Conservation (phyloP, 2,113 vertebrate genomes). For the Lepidothrix coronata region DNA sequence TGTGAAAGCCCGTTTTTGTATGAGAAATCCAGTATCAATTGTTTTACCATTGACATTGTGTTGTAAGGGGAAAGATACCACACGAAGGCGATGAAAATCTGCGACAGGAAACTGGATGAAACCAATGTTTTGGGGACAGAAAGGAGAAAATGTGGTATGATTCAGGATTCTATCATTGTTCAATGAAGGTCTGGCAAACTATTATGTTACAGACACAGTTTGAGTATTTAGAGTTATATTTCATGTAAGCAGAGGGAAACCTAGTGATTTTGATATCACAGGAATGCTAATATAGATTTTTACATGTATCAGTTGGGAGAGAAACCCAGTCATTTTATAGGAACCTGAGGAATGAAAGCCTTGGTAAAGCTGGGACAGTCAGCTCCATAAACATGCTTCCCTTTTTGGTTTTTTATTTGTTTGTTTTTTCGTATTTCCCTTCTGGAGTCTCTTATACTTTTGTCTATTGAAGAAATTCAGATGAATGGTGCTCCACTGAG, state of each 20-base stretch:
- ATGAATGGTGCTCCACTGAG: not conserved
- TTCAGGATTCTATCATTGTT: not conserved
- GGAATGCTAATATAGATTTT: not conserved
- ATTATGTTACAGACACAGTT: not conserved
- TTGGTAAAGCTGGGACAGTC: not conserved
- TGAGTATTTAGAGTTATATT: not conserved
- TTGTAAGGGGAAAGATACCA: not conserved
- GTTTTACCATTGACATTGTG: not conserved
- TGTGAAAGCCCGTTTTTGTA: not conserved
- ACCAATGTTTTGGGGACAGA: not conserved
- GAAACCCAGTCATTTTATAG: not conserved
- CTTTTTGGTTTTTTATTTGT: not conserved
- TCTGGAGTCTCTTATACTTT: not conserved
- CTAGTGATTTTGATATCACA: not conserved
- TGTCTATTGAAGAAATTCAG: not conserved
- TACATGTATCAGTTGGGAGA: not conserved
- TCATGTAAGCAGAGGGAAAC: not conserved
- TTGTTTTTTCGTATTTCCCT: not conserved
- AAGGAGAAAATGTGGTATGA: not conserved
- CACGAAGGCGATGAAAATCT: not conserved
- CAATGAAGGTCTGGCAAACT: not conserved
- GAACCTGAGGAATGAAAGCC: not conserved
- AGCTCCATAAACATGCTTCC: not conserved
- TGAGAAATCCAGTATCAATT: not conserved
- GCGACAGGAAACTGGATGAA: not conserved